These are phyloP conservation scores for Ammodramus savannarum DNA, from an alignment of 2,113 vertebrate species.

Conservation along the genomic window DNA sequence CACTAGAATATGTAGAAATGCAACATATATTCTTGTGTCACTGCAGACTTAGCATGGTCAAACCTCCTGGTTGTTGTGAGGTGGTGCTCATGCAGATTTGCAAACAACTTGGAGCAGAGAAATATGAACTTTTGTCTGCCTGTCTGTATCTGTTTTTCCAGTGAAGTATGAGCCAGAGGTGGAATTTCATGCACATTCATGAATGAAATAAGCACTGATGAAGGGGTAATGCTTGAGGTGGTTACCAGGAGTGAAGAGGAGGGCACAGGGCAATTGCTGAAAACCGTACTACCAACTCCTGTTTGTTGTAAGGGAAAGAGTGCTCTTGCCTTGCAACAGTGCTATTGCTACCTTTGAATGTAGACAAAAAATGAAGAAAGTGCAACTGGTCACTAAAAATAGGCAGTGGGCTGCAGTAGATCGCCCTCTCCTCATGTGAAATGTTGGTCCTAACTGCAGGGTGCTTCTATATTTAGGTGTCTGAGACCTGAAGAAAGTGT, in stretches of 20 bases:
- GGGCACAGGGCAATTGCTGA: neutral
- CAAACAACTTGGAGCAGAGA: neutral
- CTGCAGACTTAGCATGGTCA: rapidly evolving
- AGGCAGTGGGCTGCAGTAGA: neutral
- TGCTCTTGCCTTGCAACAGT: neutral
- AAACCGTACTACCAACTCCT: neutral
- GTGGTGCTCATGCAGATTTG: neutral
- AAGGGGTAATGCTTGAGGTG: neutral
- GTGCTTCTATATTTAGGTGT: neutral
- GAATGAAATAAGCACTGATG: neutral
- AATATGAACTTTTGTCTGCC: neutral
- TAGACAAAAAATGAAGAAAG: neutral
- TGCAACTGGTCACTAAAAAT: neutral
- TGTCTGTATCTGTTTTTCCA: neutral
- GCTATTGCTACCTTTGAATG: rapidly evolving
- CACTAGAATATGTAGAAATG: neutral
- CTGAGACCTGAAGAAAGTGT: neutral
- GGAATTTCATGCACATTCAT: neutral
- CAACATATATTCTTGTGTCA: neutral
- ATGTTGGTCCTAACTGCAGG: neutral
- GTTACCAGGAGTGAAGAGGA: neutral
- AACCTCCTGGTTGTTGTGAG: neutral
- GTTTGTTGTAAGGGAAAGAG: neutral
- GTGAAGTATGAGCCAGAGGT: neutral
- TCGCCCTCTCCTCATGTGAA: rapidly evolving